Percentiles rank a stretch among this genome's conserved stretches.
These are phyloP conservation scores for Platyura marginata DNA, from an alignment of 1,140 invertebrate genomes.

Conservation along the genomic window DNA sequence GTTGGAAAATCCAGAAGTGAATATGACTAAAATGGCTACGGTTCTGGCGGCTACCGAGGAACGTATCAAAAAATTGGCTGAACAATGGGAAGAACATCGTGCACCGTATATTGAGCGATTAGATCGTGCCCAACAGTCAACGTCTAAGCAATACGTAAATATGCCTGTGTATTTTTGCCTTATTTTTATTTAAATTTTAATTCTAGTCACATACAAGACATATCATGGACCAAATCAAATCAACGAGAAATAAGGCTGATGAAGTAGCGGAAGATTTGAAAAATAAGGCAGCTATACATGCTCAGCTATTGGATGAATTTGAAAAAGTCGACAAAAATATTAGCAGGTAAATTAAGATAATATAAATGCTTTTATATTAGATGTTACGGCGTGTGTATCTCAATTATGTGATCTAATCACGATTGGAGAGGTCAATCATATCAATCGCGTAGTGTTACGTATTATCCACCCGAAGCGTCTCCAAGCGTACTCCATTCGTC, in stretches of 20 bases:
- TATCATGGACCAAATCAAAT: slow-evolving; percentile 1
- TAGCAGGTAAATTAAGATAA: neutral
- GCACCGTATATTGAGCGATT: slow-evolving; percentile 11
- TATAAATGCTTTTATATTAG: neutral
- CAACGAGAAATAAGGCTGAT: slow-evolving; percentile 8
- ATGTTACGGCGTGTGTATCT: no score
- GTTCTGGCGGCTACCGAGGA: slow-evolving; percentile 11
- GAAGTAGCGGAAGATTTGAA: slow-evolving; percentile 12
- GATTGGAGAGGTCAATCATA: no score
- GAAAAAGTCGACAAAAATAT: neutral
- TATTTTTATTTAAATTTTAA: neutral
- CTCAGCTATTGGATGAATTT: slow-evolving; percentile 29
- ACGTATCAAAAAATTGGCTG: slow-evolving; percentile 13
- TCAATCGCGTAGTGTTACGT: no score
- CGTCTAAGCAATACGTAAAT: neutral
- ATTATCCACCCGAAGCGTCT: no score
- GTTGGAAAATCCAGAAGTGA: slow-evolving; percentile 16
- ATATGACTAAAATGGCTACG: slow-evolving; percentile 14
- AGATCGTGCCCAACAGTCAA: slow-evolving; percentile 5
- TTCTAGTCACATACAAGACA: neutral
- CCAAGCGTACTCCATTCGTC: no score
- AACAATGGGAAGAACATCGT: slow-evolving; percentile 21
- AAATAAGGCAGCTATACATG: slow-evolving; percentile 17
- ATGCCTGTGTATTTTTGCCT: neutral
- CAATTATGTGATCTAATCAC: no score